These are phyloP conservation scores for Nannobrachium achirus DNA, from an alignment of 2,113 vertebrate species.

Conservation along the genomic window DNA sequence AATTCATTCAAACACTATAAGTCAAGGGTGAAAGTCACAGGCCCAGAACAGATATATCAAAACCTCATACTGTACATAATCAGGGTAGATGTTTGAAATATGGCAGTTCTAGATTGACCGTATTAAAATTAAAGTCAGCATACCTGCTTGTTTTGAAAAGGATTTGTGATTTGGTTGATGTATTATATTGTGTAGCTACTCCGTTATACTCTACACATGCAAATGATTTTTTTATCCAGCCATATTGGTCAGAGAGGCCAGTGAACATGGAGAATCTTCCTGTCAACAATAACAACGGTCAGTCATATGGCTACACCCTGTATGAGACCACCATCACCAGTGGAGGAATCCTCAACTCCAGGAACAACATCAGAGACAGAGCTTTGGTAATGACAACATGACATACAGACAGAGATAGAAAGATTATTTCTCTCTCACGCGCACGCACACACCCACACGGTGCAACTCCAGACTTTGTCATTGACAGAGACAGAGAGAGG, in stretches of 20 bases:
- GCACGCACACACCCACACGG: background rate
- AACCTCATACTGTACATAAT: background rate
- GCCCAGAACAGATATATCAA: background rate
- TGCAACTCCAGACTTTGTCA: no score
- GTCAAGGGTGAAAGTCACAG: no score
- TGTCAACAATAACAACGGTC: conserved; percentile 83
- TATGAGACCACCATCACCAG: conserved; percentile 86
- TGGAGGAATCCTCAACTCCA: conserved; percentile 81
- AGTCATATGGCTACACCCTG: conserved; percentile 89
- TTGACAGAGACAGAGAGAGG: no score
- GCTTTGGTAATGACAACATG: conserved; percentile 80
- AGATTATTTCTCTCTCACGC: no score
- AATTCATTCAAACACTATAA: no score
- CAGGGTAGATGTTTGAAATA: conserved; percentile 18
- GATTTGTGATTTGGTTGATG: background rate
- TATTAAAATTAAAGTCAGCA: conserved; percentile 2
- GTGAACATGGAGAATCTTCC: conserved; percentile 92
- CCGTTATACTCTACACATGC: background rate
- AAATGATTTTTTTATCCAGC: conserved; percentile 67
- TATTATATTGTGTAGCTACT: background rate
- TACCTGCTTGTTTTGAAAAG: conserved; percentile 4
- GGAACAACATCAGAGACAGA: conserved; percentile 84
- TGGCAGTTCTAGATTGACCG: background rate
- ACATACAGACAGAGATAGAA: background rate
- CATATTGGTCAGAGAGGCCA: conserved; percentile 79